phyloP scores from a whole-genome alignment of 2,888 invertebrate genomes.

The Ptilodon capucinus region DNA sequence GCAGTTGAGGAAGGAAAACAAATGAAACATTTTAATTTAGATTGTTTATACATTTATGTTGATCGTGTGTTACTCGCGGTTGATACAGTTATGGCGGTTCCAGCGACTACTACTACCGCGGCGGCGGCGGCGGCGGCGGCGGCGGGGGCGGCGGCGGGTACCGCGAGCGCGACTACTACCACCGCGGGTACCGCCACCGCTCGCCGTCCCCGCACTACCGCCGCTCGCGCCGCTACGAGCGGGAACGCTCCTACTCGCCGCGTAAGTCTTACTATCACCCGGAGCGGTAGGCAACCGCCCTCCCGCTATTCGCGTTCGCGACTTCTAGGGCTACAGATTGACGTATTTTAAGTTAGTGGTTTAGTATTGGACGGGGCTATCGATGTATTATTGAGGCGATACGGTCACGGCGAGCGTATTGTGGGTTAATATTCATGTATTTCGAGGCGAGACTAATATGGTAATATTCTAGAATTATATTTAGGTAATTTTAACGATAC shows the following conservation, averaged over 20 bases:
- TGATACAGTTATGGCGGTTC: conserved; percentile 1
- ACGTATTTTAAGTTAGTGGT: neutral
- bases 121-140: conserved; percentile 65
- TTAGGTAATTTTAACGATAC: neutral
- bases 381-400: neutral
- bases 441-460: neutral
- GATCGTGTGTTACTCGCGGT: neutral
- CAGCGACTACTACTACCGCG: conserved; percentile 72
- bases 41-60: too few relatives aligned
- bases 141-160: conserved; percentile 73
- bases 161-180: conserved; percentile 80
- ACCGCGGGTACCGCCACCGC: conserved; percentile 81
- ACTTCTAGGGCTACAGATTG: neutral
- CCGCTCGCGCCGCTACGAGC: conserved; percentile 86
- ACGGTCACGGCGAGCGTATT: neutral
- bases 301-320: neutral
- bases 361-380: neutral
- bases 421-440: neutral
- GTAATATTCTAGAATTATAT: neutral
- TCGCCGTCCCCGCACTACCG: conserved; percentile 89
- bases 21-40: too few relatives aligned
- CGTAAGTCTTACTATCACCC: conserved; percentile 85
- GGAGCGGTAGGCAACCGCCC: conserved; percentile 32
- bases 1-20: too few relatives aligned
- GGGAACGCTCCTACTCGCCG: conserved; percentile 91